Base-by-base conservation (phyloP, 37 sponge, comb jelly and placozoan genomes). In the Halisarca cf. caerulea region DNA sequence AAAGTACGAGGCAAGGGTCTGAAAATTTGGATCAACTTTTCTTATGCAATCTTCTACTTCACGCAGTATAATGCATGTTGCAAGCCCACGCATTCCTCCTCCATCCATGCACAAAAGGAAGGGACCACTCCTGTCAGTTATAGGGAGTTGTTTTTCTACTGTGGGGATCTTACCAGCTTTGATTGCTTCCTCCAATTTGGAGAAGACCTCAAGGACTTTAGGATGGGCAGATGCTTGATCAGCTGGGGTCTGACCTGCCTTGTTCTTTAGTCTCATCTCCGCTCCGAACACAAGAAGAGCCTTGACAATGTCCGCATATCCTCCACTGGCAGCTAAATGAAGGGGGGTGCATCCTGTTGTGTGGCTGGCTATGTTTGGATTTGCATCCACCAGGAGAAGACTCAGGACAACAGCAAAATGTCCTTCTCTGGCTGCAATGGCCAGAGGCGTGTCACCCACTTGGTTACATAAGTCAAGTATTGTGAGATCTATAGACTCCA, bases 91-190 rank as follows among this genome's bases (percentile, higher is more conserved):
- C 7, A 28, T 28, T 30, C 64, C 64, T 28, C 64, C 64, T 20
- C 64, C 64, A 28, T 62, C 64, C 64, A 62, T n/a, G 30, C 30
- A n/a, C 15, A 62, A 28, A 62, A 62, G 25, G 64, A n/a, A 62
- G n/a, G 25, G 30, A 62, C 64, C 64, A 30, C 15, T 23, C 7
- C 51, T 11, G 11, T 28, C 7, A 20, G 30, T 20, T 17, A 17
- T 55, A 20, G 6, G 18, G 15, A n/a, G 6, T 7, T 30, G 7
- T 28, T 62, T 28, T 6, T 30, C 64, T 20, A 20, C 64, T 20
- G 6, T 14, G 11, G 51, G 51, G n/a, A n/a, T 20, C 64, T 62
- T 15, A 62, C 15, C 64, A 7, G 18, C n/a, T 5, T 62, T 28
- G 30, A 62, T 4, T 5, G 30, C 64, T 28, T 62, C 30, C 64